A percentile compares a stretch with the other conserved stretches of the same genome.
These are phyloP conservation scores for Acropternis orthonyx DNA, from an alignment of 2,797 vertebrate genomes.

Conservation along the genomic window DNA sequence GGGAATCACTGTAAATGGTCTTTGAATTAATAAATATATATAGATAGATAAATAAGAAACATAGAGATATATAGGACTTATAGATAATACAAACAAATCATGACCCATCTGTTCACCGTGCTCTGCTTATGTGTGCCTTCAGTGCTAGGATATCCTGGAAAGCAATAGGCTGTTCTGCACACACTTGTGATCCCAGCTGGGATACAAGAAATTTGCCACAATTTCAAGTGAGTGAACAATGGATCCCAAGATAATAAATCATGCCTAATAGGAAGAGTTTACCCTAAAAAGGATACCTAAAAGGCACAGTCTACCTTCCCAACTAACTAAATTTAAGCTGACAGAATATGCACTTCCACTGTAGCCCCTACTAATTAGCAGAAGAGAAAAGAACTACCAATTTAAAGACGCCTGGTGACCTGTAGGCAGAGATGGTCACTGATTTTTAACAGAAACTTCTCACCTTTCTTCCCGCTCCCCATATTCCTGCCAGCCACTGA, in stretches of 20 bases:
- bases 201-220: not conserved
- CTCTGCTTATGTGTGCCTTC: not conserved
- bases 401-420: not conserved
- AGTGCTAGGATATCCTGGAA: not conserved
- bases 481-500: not conserved
- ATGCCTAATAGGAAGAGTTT: not conserved
- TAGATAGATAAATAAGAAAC: constrained; percentile 36
- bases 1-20: constrained; percentile 31
- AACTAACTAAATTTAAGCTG: not conserved
- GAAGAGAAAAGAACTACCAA: constrained; percentile 11
- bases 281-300: constrained; percentile 10
- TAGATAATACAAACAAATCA: not conserved
- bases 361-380: constrained; percentile 6
- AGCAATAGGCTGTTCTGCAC: not conserved
- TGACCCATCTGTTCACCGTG: not conserved
- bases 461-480: not conserved
- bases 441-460: not conserved
- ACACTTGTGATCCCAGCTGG: not conserved
- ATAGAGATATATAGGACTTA: not conserved
- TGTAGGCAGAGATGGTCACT: not conserved
- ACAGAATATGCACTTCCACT: not conserved
- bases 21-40: constrained; percentile 53
- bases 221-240: not conserved
- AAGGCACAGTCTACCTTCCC: not conserved
- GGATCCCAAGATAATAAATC: not conserved